Conservation (phyloP, 2,888 invertebrate genomes). For the Lochmaea crataegi region DNA sequence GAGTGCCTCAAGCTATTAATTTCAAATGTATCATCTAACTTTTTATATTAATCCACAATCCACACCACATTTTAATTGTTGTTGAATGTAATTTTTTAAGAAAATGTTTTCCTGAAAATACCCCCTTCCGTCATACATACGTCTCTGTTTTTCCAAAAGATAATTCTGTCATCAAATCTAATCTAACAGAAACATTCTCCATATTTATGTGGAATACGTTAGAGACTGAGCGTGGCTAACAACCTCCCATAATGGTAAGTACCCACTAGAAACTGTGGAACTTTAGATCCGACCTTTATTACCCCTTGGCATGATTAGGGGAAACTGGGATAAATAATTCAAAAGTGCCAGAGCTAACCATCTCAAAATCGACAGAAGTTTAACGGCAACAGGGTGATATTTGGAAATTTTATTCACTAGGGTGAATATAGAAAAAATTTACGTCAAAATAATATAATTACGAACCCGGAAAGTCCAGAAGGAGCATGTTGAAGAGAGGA, state of each 20-base stretch:
- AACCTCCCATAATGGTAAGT: conserved; percentile 34
- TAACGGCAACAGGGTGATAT: background rate
- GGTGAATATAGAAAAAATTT: no score
- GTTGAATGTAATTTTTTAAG: no score
- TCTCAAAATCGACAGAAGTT: conserved; percentile 18
- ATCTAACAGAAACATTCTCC: conserved; percentile 38
- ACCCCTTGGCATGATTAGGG: conserved; percentile 33
- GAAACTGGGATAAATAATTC: conserved; percentile 37
- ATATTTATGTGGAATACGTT: conserved; percentile 37
- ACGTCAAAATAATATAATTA: no score
- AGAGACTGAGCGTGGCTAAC: conserved; percentile 39
- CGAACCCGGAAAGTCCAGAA: no score
- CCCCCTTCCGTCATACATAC: no score
- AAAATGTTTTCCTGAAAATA: no score
- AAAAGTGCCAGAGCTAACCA: conserved; percentile 25
- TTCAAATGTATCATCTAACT: no score
- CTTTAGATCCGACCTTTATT: conserved; percentile 36
- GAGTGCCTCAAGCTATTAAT: no score
- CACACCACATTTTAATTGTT: no score
- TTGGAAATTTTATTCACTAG: no score
- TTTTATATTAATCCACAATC: no score
- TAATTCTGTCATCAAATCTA: conserved; percentile 40
- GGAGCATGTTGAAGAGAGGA: no score
- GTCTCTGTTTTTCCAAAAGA: background rate
- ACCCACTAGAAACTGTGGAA: conserved; percentile 33